Percentiles rank a stretch among this genome's conserved stretches.
phyloP scores from a whole-genome alignment of 2,113 vertebrate genomes.

The Phaethornis superciliosus region DNA sequence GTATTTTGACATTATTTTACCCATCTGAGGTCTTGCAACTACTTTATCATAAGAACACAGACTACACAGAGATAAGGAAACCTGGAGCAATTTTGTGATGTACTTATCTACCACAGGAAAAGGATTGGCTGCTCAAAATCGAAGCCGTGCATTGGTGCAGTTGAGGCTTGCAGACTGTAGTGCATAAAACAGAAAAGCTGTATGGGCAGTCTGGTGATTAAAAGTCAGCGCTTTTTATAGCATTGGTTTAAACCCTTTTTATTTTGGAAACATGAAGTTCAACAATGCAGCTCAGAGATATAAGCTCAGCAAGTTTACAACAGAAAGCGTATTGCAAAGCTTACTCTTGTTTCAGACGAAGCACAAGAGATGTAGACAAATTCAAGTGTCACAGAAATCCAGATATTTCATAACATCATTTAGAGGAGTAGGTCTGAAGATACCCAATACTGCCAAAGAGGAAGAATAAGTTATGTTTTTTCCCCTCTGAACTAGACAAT shows the following conservation, averaged over 20 bases:
- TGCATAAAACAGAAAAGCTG: conserved; percentile 56
- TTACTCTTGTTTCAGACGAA: conserved; percentile 28
- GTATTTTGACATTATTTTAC: neutral
- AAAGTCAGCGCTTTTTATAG: conserved; percentile 56
- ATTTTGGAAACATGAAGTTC: conserved; percentile 56
- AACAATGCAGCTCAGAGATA: conserved; percentile 53
- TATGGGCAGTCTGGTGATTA: conserved; percentile 40
- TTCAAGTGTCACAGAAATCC: neutral
- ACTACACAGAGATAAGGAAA: neutral
- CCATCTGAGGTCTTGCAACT: neutral
- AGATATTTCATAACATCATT: neutral
- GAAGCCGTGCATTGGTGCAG: neutral
- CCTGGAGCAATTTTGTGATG: neutral
- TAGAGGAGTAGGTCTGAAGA: neutral
- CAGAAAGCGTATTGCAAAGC: conserved; percentile 22
- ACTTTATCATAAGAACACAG: neutral
- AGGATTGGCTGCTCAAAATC: neutral
- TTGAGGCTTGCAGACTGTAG: neutral
- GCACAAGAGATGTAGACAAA: neutral
- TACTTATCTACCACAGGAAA: neutral
- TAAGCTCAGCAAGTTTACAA: conserved; percentile 64
- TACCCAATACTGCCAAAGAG: neutral
- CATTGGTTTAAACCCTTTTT: conserved; percentile 59
- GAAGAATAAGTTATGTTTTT: neutral
- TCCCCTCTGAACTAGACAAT: neutral